Percentiles rank a stretch among this genome's conserved stretches.
phyloP scores from a whole-genome alignment of 92 coral and sea anemone genomes.

The Desmophyllum pertusum region DNA sequence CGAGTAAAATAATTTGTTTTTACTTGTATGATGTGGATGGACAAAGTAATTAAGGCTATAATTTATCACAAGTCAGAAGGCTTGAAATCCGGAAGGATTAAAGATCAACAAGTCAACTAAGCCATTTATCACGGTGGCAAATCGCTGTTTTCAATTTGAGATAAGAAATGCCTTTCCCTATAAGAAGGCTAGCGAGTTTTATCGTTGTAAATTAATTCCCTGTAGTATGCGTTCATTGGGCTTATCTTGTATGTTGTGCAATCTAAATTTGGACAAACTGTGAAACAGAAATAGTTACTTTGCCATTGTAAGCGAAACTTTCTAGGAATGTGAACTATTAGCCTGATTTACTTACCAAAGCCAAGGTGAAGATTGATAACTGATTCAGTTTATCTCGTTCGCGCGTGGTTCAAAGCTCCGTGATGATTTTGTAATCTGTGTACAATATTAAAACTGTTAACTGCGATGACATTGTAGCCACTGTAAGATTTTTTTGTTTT shows the following conservation, averaged over 20 bases:
- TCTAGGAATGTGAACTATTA: background rate
- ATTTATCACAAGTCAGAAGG: constrained; percentile 17
- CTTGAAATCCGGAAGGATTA: constrained; percentile 38
- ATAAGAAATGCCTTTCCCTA: constrained; percentile 16
- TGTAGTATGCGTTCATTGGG: background rate
- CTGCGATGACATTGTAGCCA: background rate
- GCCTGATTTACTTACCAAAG: background rate
- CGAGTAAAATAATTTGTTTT: background rate
- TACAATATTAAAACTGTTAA: background rate
- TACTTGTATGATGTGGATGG: constrained; percentile 28
- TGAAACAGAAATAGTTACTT: background rate
- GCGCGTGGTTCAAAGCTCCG: constrained; percentile 8
- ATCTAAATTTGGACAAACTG: background rate
- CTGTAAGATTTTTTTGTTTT: background rate
- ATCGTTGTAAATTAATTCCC: background rate
- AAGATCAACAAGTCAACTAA: constrained; percentile 34
- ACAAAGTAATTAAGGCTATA: constrained; percentile 10
- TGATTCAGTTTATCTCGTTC: background rate
- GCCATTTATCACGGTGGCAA: constrained; percentile 42
- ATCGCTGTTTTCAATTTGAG: constrained; percentile 24
- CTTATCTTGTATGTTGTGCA: background rate
- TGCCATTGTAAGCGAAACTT: background rate
- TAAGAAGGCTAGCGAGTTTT: constrained; percentile 3
- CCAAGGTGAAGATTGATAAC: constrained; percentile 4
- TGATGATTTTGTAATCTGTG: constrained; percentile 17